Evolutionary conservation across 2,113 vertebrate species (phyloP).

Genomic region (Echinops telfairi): DNA sequence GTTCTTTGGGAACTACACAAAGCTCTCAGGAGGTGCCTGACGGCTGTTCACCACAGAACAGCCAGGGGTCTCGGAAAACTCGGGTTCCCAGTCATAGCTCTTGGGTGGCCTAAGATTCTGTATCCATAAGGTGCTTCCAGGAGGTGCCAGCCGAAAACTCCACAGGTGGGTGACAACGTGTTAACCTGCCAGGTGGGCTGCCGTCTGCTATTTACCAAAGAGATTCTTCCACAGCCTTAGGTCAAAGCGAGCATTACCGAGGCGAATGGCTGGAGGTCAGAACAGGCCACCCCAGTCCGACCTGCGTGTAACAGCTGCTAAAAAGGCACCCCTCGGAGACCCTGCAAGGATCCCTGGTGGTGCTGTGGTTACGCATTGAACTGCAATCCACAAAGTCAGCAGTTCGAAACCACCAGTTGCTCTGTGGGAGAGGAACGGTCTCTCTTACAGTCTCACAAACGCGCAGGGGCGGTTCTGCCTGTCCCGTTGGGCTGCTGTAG

Average conservation of each 20-base stretch:
- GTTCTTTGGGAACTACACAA: accelerated
- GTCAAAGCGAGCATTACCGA: neutral
- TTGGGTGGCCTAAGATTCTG: neutral
- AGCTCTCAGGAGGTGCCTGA: accelerated
- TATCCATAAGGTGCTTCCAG: neutral
- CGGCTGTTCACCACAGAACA: neutral
- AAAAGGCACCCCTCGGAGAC: slow-evolving; percentile 4
- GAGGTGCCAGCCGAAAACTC: neutral
- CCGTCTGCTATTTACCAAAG: neutral
- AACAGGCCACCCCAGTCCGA: neutral
- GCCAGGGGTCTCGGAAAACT: too few species aligned
- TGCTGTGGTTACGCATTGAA: too few species aligned
- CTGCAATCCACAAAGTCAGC: too few species aligned
- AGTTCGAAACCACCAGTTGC: too few species aligned
- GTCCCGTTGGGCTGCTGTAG: too few species aligned
- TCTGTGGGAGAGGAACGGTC: too few species aligned
- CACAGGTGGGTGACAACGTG: neutral
- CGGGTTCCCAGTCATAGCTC: neutral
- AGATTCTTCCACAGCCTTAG: neutral
- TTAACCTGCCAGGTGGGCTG: neutral
- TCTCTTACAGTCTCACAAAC: too few species aligned
- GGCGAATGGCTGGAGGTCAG: neutral
- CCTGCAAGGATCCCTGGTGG: neutral
- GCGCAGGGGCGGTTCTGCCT: too few species aligned
- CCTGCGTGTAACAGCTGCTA: neutral